A percentile compares a stretch with the other conserved stretches of the same genome.
Conservation (phyloP, 2,888 invertebrate species). For the Frankliniella intonsa region DNA sequence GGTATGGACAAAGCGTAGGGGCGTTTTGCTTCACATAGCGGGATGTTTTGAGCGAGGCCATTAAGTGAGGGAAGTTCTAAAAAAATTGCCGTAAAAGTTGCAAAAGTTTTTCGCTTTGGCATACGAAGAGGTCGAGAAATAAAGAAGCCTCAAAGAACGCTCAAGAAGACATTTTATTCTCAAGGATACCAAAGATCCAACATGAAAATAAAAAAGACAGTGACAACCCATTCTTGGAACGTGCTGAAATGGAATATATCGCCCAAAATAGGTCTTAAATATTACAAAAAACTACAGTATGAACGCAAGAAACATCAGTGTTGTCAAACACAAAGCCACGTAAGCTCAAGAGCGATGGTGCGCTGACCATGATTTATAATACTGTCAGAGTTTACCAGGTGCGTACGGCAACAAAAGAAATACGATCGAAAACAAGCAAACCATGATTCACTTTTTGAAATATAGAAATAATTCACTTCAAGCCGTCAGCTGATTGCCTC, state of each 20-base stretch:
- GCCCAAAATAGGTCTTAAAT: background rate
- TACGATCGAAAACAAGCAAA: too few relatives aligned
- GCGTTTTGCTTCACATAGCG: too few relatives aligned
- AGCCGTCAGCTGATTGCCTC: too few relatives aligned
- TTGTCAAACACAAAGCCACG: background rate
- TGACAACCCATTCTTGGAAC: background rate
- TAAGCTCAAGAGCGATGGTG: background rate
- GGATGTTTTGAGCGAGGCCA: too few relatives aligned
- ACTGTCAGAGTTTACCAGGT: background rate
- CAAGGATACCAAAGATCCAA: background rate
- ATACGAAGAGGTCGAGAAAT: too few relatives aligned
- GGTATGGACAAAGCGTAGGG: too few relatives aligned
- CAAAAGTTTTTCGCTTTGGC: too few relatives aligned
- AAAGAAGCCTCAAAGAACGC: background rate
- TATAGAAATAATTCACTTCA: too few relatives aligned
- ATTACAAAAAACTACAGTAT: background rate
- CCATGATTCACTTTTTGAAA: too few relatives aligned
- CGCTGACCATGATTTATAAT: background rate
- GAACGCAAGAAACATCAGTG: background rate
- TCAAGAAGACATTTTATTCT: background rate
- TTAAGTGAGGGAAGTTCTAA: too few relatives aligned
- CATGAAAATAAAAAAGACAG: background rate
- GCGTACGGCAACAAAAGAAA: too few relatives aligned
- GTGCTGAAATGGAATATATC: conserved; percentile 6
- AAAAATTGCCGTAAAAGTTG: too few relatives aligned